Evolutionary conservation across 2,888 invertebrate species (phyloP).

Genomic region (Epinotia bilunana): DNA sequence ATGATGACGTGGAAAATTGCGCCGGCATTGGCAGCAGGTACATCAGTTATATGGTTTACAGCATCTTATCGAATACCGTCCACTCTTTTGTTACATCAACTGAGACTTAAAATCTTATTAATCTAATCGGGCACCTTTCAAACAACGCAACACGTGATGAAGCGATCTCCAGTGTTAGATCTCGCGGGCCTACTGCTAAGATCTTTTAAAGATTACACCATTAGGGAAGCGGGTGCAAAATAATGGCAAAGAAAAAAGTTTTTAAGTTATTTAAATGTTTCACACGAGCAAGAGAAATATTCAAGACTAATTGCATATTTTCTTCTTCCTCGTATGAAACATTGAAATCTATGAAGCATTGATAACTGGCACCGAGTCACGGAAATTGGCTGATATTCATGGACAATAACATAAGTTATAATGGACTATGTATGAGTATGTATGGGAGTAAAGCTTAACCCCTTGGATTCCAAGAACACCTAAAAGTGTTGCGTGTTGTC

Average conservation of each 20-base stretch:
- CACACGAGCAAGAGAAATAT: not conserved
- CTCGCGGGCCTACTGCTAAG: not conserved
- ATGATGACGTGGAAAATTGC: slow-evolving; percentile 98
- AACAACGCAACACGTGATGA: not conserved
- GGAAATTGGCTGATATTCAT: not conserved
- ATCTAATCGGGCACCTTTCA: not conserved
- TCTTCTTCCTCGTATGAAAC: no score
- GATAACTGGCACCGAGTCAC: not conserved
- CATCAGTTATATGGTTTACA: not conserved
- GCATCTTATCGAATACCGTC: no score
- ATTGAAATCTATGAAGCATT: no score
- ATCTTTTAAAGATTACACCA: no score
- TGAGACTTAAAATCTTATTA: not conserved
- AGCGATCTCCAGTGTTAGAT: not conserved
- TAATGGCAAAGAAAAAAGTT: no score
- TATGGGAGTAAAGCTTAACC: no score
- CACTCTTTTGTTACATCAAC: not conserved
- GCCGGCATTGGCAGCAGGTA: slow-evolving; percentile 89
- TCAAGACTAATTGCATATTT: not conserved
- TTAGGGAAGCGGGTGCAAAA: no score
- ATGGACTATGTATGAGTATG: no score
- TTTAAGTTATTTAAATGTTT: no score
- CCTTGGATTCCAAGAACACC: no score
- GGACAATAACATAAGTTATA: not conserved
- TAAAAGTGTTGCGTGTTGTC: no score